Percentiles rank a stretch among this genome's conserved stretches.
phyloP scores from a whole-genome alignment of 2,113 vertebrate species.

The Orthonyx spaldingii region DNA sequence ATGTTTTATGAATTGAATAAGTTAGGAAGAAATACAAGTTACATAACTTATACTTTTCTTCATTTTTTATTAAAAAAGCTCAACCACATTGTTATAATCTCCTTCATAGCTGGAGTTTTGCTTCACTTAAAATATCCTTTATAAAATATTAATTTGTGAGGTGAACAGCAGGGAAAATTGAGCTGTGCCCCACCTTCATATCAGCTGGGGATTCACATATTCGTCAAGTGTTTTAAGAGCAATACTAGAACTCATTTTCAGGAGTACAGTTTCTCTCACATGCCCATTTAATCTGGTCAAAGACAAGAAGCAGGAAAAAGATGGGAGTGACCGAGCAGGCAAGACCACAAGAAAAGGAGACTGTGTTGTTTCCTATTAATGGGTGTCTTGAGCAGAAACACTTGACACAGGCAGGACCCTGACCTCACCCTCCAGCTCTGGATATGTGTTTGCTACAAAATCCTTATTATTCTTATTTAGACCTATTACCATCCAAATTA shows the following conservation, averaged over 20 bases:
- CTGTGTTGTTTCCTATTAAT: rapidly evolving
- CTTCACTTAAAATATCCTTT: background rate
- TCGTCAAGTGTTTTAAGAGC: background rate
- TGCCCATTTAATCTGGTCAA: background rate
- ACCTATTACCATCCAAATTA: background rate
- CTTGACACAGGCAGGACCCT: background rate
- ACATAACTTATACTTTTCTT: background rate
- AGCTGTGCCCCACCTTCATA: background rate
- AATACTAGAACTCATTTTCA: background rate
- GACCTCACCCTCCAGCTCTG: background rate
- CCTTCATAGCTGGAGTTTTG: background rate
- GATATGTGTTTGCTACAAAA: background rate
- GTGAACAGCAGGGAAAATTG: background rate
- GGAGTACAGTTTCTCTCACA: background rate
- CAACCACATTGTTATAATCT: background rate
- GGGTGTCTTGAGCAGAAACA: background rate
- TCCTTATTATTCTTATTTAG: background rate
- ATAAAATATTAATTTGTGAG: background rate
- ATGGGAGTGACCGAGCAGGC: background rate
- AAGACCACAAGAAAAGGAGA: background rate
- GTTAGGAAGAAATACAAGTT: background rate
- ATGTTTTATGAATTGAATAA: background rate
- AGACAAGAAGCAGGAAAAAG: background rate
- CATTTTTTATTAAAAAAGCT: background rate
- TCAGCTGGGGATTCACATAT: background rate